These are phyloP conservation scores for Platycheirus albimanus DNA, from an alignment of 2,888 invertebrate species.

Conservation along the genomic window DNA sequence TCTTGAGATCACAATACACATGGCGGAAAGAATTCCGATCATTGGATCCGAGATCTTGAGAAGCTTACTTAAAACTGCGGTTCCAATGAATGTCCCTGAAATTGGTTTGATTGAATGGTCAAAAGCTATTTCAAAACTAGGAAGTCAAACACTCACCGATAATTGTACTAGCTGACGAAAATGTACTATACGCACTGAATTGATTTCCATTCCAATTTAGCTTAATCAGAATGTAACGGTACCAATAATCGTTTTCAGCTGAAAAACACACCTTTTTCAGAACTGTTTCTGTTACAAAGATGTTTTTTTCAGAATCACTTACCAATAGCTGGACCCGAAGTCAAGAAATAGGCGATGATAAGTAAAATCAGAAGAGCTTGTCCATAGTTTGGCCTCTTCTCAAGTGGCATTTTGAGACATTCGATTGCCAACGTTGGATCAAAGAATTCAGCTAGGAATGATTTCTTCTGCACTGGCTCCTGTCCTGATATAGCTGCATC, in stretches of 20 bases:
- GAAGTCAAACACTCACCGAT: constrained; percentile 74
- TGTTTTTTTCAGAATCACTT: neutral
- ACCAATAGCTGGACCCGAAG: constrained; percentile 79
- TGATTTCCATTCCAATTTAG: constrained; percentile 82
- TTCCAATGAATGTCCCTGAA: constrained; percentile 82
- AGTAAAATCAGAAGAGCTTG: constrained; percentile 78
- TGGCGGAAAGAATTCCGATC: constrained; percentile 80
- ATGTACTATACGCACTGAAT: constrained; percentile 80
- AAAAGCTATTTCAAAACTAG: neutral
- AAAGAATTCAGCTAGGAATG: constrained; percentile 79
- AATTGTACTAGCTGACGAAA: constrained; percentile 79
- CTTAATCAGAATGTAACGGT: constrained; percentile 79
- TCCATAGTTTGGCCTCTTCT: constrained; percentile 79
- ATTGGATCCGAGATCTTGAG: constrained; percentile 80
- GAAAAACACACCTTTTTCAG: too few species aligned
- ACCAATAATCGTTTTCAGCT: constrained; percentile 81
- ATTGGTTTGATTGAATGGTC: too few species aligned
- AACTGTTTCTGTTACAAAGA: neutral
- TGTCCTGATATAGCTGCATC: constrained; percentile 75
- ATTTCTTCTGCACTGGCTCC: constrained; percentile 71
- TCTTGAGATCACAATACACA: constrained; percentile 79
- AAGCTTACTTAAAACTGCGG: constrained; percentile 81
- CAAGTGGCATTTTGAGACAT: constrained; percentile 79
- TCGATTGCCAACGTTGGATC: constrained; percentile 81
- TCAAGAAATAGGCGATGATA: constrained; percentile 79